Percentiles rank a stretch among this genome's conserved stretches.
phyloP scores from a whole-genome alignment of 2,888 invertebrate species.

The Linnaemya vulpina region DNA sequence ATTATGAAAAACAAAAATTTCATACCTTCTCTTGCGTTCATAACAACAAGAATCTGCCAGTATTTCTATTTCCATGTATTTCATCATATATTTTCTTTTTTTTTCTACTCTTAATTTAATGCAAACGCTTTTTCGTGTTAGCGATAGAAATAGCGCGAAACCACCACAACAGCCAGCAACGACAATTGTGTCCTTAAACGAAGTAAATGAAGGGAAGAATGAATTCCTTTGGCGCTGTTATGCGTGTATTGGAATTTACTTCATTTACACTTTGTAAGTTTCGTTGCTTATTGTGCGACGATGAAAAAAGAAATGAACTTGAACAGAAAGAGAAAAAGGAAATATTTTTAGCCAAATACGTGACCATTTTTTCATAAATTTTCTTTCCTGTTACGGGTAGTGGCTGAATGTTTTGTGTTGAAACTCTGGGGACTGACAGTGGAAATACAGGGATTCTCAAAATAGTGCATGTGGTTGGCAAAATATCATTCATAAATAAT shows the following conservation, averaged over 20 bases:
- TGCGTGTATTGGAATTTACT: slow-evolving; percentile 70
- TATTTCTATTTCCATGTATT: slow-evolving; percentile 3
- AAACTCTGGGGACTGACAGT: slow-evolving; percentile 21
- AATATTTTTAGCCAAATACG: slow-evolving; percentile 67
- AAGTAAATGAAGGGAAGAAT: slow-evolving; percentile 49
- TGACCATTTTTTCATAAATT: slow-evolving; percentile 64
- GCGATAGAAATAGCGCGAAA: not conserved
- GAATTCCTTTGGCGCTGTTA: slow-evolving; percentile 68
- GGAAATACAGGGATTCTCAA: slow-evolving; percentile 36
- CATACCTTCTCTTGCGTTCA: not conserved
- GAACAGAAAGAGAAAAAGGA: slow-evolving; percentile 20
- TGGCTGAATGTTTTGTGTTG: slow-evolving; percentile 3
- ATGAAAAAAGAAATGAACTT: not conserved
- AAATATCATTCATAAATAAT: not conserved
- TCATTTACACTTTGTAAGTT: slow-evolving; percentile 68
- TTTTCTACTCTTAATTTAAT: too few species aligned
- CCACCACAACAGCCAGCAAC: not conserved
- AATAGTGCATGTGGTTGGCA: not conserved
- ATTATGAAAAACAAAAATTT: slow-evolving; percentile 9
- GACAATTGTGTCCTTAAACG: slow-evolving; percentile 36
- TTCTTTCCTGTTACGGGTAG: not conserved
- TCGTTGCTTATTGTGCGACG: slow-evolving; percentile 47
- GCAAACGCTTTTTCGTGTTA: not conserved
- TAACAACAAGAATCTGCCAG: not conserved
- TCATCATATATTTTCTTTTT: slow-evolving; percentile 8